Conservation (phyloP, 2,888 invertebrate genomes). For the Bellardia pandia region DNA sequence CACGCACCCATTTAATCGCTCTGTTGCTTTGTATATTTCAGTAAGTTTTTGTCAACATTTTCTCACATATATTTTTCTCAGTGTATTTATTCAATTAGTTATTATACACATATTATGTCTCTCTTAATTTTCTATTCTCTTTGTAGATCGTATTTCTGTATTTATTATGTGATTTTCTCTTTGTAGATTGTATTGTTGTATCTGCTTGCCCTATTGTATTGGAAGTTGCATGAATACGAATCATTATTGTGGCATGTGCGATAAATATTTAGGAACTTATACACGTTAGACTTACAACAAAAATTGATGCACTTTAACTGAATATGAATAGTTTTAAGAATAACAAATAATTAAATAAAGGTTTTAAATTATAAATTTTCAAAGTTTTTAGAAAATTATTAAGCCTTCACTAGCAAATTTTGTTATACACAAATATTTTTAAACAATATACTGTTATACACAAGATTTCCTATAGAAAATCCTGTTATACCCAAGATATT, state of each 20-base stretch:
- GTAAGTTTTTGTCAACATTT: conserved; percentile 75
- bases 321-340: too few relatives aligned
- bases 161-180: conserved; percentile 27
- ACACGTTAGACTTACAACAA: conserved; percentile 64
- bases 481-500: too few relatives aligned
- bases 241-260: conserved; percentile 81
- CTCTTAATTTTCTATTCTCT: conserved; percentile 74
- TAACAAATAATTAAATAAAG: too few relatives aligned
- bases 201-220: conserved; percentile 81
- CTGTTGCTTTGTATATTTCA: conserved; percentile 84
- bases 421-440: too few relatives aligned
- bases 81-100: background rate
- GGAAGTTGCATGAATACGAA: conserved; percentile 79
- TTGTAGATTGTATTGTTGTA: conserved; percentile 79
- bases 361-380: too few relatives aligned
- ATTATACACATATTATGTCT: background rate
- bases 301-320: background rate
- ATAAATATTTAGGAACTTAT: conserved; percentile 80
- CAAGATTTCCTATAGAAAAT: too few relatives aligned
- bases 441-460: too few relatives aligned
- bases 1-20: conserved; percentile 86
- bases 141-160: background rate
- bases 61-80: background rate
- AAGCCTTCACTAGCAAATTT: too few relatives aligned
- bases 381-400: too few relatives aligned